Evolutionary conservation across 2,888 invertebrate genomes (phyloP).

Genomic region (Hoplodrina blanda): DNA sequence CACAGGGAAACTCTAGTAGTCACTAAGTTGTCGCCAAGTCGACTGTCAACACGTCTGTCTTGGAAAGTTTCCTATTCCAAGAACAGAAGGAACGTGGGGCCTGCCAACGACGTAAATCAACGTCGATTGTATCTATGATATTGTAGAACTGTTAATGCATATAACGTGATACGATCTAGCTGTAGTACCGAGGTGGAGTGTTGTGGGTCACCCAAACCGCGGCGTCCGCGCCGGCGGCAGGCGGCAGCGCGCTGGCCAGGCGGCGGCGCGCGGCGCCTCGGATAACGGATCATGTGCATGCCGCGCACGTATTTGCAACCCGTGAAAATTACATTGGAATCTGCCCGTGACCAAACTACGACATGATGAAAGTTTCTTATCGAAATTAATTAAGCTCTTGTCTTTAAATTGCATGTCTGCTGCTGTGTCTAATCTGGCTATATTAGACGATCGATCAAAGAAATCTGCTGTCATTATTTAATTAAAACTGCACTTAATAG

Average conservation of each 20-base stretch:
- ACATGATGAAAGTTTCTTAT: constrained; percentile 42
- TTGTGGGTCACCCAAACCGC: constrained; percentile 71
- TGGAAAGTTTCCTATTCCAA: constrained; percentile 43
- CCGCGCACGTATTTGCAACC: constrained; percentile 64
- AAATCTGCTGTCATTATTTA: constrained; percentile 31
- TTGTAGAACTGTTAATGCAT: constrained; percentile 61
- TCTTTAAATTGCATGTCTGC: constrained; percentile 30
- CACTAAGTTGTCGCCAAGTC: constrained; percentile 35
- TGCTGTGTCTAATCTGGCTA: constrained; percentile 36
- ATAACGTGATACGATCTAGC: constrained; percentile 56
- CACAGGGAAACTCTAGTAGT: constrained; percentile 43
- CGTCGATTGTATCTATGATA: constrained; percentile 54
- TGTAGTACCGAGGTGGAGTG: constrained; percentile 66
- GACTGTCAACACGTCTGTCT: constrained; percentile 40
- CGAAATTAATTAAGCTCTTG: constrained; percentile 37
- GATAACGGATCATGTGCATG: constrained; percentile 74
- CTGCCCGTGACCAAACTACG: constrained; percentile 31
- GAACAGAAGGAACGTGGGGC: constrained; percentile 22
- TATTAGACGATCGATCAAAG: constrained; percentile 17
- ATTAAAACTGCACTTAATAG: constrained; percentile 29
- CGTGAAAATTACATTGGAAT: constrained; percentile 56
- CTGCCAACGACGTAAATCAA: constrained; percentile 52
- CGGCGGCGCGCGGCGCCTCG: constrained; percentile 46
- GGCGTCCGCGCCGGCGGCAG: constrained; percentile 56
- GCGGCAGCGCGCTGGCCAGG: constrained; percentile 45